A percentile compares a stretch with the other conserved stretches of the same genome.
These are phyloP conservation scores for Melanotaenia pygmaea DNA, from an alignment of 2,797 vertebrate species.

Conservation along the genomic window DNA sequence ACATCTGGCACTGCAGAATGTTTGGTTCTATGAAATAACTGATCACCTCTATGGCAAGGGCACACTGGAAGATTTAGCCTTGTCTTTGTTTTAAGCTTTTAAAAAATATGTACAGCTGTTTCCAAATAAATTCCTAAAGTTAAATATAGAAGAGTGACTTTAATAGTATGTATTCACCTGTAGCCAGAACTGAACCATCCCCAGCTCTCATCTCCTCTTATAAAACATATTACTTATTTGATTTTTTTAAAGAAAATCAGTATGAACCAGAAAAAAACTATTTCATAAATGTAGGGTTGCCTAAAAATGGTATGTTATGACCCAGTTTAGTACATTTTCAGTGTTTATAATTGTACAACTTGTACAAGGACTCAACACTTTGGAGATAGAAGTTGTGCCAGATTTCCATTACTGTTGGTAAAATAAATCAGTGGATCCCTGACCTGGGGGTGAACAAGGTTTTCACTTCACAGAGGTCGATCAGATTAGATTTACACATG, in stretches of 20 bases:
- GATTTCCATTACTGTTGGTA: not conserved
- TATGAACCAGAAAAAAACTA: not conserved
- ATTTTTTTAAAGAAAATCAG: too few species aligned
- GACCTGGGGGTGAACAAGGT: not conserved
- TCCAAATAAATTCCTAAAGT: constrained; percentile 15
- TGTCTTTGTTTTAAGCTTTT: not conserved
- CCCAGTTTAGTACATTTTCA: not conserved
- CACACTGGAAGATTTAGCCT: not conserved
- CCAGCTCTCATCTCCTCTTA: too few species aligned
- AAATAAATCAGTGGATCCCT: not conserved
- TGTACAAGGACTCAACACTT: not conserved
- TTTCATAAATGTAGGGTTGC: too few species aligned
- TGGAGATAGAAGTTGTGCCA: not conserved
- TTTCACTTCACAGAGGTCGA: not conserved
- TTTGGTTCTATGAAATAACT: not conserved
- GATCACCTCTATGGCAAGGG: not conserved
- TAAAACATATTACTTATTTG: too few species aligned
- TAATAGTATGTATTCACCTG: too few species aligned
- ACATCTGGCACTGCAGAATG: constrained; percentile 26
- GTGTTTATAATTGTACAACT: not conserved
- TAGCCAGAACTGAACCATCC: too few species aligned
- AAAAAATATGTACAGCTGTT: not conserved
- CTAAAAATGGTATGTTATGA: not conserved
- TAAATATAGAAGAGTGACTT: too few species aligned
- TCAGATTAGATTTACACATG: not conserved